Evolutionary conservation across 2,113 vertebrate species (phyloP).

Genomic region (Rhadina sibilatrix): DNA sequence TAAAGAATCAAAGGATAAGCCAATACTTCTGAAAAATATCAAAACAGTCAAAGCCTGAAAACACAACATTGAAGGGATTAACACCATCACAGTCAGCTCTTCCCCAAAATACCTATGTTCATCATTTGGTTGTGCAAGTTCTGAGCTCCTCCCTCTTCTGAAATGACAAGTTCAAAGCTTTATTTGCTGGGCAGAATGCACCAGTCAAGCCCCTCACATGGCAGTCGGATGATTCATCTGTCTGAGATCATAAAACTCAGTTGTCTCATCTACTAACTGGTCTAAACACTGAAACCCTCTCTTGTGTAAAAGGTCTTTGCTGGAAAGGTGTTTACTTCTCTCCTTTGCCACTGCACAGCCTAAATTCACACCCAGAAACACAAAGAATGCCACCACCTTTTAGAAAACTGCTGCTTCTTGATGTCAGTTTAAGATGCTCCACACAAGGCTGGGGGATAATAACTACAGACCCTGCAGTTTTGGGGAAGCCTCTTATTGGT

Average conservation of each 20-base stretch:
- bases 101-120: neutral
- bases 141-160: neutral
- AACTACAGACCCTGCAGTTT: neutral
- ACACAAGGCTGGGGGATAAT: neutral
- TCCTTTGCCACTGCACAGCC: neutral
- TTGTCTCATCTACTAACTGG: neutral
- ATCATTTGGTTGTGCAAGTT: neutral
- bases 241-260: neutral
- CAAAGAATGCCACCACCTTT: neutral
- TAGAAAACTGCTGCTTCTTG: neutral
- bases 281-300: neutral
- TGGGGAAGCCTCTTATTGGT: neutral
- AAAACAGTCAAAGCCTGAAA: neutral
- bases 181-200: neutral
- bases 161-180: neutral
- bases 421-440: neutral
- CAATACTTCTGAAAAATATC: neutral
- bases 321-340: neutral
- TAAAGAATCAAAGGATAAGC: neutral
- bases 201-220: neutral
- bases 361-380: neutral
- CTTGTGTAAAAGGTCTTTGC: neutral
- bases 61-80: accelerated
- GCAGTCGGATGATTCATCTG: accelerated
- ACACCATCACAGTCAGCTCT: neutral